phyloP scores from a whole-genome alignment of 2,113 vertebrate species.

The Sylvilagus bachmani region DNA sequence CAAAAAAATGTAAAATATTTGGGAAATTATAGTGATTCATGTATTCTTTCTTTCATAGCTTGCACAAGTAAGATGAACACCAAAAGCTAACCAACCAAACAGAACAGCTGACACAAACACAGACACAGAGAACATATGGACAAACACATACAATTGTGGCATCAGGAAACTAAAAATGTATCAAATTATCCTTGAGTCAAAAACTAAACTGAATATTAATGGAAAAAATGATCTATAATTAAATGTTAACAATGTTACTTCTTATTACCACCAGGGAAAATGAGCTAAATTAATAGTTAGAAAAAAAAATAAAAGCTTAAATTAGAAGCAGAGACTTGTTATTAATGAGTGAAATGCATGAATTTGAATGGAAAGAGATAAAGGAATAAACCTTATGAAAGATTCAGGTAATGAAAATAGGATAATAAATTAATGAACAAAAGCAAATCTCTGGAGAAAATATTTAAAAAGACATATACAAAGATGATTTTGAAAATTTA shows the following conservation, averaged over 20 bases:
- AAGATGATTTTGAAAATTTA: not conserved
- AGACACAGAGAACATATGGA: too few species aligned
- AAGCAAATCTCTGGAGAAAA: not conserved
- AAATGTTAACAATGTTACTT: not conserved
- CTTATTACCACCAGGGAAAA: not conserved
- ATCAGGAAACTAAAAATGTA: slow-evolving; percentile 4
- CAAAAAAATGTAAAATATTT: not conserved
- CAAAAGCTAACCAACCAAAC: not conserved
- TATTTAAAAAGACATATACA: not conserved
- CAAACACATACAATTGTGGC: not conserved
- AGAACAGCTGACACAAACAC: not conserved
- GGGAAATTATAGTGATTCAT: not conserved
- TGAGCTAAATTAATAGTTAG: not conserved
- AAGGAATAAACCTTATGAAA: not conserved
- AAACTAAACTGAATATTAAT: not conserved
- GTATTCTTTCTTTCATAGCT: not conserved
- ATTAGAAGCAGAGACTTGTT: not conserved
- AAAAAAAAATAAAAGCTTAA: not conserved
- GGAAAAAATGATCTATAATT: not conserved
- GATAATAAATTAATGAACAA: not conserved
- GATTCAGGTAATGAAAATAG: not conserved
- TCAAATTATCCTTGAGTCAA: not conserved
- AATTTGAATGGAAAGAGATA: not conserved
- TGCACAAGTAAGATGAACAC: not conserved
- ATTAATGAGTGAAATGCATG: not conserved